phyloP scores from a whole-genome alignment of 2,797 vertebrate species.

The Podarcis siculus region DNA sequence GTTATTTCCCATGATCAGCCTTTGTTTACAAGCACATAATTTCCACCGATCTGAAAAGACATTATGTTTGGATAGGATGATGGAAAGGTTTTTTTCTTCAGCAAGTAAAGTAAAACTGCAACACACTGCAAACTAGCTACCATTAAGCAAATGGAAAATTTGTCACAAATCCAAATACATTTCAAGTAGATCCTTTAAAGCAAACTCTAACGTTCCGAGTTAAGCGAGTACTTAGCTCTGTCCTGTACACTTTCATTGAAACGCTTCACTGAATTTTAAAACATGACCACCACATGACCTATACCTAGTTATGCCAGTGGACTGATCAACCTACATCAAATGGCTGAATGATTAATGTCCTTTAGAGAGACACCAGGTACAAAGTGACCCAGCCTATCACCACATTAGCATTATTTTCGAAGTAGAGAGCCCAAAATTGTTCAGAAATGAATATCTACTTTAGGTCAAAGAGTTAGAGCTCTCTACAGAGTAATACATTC shows the following conservation, averaged over 20 bases:
- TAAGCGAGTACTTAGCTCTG: neutral
- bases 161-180: slow-evolving; percentile 29
- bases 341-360: neutral
- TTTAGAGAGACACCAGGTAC: neutral
- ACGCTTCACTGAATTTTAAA: neutral
- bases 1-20: slow-evolving; percentile 19
- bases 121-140: slow-evolving; percentile 22
- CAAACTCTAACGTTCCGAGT: slow-evolving; percentile 6
- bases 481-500: neutral
- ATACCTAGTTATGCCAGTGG: neutral
- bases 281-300: no score
- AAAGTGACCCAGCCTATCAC: neutral
- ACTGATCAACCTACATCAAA: neutral
- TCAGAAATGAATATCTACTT: neutral
- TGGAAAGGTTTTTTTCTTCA: slow-evolving; percentile 16
- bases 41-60: slow-evolving; percentile 35
- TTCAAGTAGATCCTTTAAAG: slow-evolving; percentile 32
- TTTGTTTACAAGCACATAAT: slow-evolving; percentile 38
- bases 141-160: slow-evolving; percentile 46
- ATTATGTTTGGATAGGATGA: neutral
- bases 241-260: neutral
- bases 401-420: neutral
- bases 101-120: slow-evolving; percentile 19
- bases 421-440: neutral
- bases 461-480: neutral